These are phyloP conservation scores for Limnephilus marmoratus DNA, from an alignment of 2,888 invertebrate species.

Conservation along the genomic window DNA sequence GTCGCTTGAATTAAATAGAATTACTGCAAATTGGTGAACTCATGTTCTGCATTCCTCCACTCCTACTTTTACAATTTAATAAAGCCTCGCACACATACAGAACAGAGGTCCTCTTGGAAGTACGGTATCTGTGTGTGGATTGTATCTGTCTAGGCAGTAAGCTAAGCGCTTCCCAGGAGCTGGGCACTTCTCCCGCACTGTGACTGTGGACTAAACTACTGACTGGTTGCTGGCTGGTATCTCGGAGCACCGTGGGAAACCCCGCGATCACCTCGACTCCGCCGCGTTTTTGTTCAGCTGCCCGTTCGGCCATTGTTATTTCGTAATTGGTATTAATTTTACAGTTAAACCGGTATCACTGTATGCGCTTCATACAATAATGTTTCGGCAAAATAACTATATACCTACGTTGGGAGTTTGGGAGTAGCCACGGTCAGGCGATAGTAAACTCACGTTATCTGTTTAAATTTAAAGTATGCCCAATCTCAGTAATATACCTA, in stretches of 20 bases:
- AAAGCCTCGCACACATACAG: neutral
- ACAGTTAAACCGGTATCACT: constrained; percentile 57
- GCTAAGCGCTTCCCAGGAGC: neutral
- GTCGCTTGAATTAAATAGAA: constrained; percentile 13
- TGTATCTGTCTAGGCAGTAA: neutral
- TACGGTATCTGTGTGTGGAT: neutral
- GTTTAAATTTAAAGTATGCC: neutral
- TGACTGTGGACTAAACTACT: neutral
- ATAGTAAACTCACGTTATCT: neutral
- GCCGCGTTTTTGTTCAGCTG: constrained; percentile 27
- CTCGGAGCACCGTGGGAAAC: constrained; percentile 39
- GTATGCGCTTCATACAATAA: constrained; percentile 3
- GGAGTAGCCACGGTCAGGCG: neutral
- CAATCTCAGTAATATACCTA: neutral
- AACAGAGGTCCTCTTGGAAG: neutral
- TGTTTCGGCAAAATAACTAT: neutral
- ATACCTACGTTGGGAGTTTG: neutral
- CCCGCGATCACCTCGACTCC: constrained; percentile 9
- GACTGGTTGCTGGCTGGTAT: neutral
- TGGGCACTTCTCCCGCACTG: neutral
- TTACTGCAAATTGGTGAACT: constrained; percentile 46
- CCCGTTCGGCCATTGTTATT: constrained; percentile 53
- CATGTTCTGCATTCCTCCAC: constrained; percentile 37
- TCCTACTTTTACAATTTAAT: constrained; percentile 36
- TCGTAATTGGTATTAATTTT: constrained; percentile 53